Evolutionary conservation across 2,797 vertebrate genomes (phyloP).

Genomic region (Iguana delicatissima): DNA sequence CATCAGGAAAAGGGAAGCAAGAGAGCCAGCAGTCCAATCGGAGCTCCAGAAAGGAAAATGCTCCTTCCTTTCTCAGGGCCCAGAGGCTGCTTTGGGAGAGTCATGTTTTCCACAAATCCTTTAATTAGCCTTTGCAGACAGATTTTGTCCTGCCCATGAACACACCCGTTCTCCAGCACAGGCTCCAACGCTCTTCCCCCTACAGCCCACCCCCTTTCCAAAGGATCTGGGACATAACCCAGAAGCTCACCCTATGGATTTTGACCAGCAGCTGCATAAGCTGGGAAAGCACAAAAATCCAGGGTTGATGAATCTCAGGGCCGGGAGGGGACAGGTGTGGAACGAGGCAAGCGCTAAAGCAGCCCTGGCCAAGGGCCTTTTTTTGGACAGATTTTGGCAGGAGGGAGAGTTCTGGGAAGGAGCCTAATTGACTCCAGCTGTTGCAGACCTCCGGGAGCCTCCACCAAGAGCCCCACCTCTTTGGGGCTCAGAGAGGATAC

Average conservation of each 20-base stretch:
- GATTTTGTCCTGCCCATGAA: no score
- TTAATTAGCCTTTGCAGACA: no score
- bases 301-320: neutral
- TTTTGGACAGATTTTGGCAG: conserved; percentile 48
- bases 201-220: rapidly evolving
- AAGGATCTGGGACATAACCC: neutral
- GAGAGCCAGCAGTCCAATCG: no score
- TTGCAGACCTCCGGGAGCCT: neutral
- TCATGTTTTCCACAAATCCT: neutral
- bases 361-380: neutral
- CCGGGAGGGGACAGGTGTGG: neutral
- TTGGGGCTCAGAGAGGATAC: conserved; percentile 21
- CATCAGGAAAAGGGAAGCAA: neutral
- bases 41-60: no score
- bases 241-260: neutral
- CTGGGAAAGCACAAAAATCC: neutral
- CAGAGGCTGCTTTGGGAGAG: neutral
- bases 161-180: neutral
- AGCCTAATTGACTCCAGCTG: conserved; percentile 57
- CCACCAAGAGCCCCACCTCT: conserved; percentile 27
- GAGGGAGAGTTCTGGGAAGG: conserved; percentile 56
- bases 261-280: neutral
- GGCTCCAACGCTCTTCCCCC: no score
- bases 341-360: neutral
- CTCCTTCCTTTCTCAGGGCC: no score